phyloP scores from a whole-genome alignment of 1,140 invertebrate genomes.

The Drosophila equinoxialis region DNA sequence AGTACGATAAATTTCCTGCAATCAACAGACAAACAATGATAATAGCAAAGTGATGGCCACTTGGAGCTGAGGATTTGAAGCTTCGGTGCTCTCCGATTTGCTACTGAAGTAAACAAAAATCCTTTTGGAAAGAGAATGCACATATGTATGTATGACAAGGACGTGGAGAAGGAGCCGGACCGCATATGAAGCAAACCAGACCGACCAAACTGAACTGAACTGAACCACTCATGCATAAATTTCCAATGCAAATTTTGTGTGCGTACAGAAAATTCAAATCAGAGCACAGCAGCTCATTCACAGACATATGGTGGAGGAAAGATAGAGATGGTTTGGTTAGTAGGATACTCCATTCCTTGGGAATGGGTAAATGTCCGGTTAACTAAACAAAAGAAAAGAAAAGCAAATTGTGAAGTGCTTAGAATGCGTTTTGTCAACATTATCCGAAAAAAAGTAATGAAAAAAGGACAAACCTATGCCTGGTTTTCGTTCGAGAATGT shows the following conservation, averaged over 20 bases:
- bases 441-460: conserved; percentile 43
- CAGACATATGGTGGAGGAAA: conserved; percentile 24
- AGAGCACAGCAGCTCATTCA: conserved; percentile 30
- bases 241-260: conserved; percentile 63
- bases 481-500: background rate
- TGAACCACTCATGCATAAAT: conserved; percentile 32
- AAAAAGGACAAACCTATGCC: conserved; percentile 3
- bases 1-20: conserved; percentile 8
- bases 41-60: conserved; percentile 18
- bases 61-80: conserved; percentile 12
- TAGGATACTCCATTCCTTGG: background rate
- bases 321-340: background rate
- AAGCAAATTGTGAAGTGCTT: conserved; percentile 69
- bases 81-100: conserved; percentile 9
- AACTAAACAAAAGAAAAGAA: conserved; percentile 66
- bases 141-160: background rate
- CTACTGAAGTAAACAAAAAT: conserved; percentile 8
- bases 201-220: conserved; percentile 30
- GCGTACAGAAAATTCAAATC: conserved; percentile 55
- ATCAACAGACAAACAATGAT: conserved; percentile 14
- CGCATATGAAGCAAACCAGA: conserved; percentile 33
- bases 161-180: conserved; percentile 15
- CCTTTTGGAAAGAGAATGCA: background rate
- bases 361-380: conserved; percentile 32
- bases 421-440: conserved; percentile 81